Evolutionary conservation across 2,888 invertebrate species (phyloP).

Genomic region (Scaptomyza polygonia): DNA sequence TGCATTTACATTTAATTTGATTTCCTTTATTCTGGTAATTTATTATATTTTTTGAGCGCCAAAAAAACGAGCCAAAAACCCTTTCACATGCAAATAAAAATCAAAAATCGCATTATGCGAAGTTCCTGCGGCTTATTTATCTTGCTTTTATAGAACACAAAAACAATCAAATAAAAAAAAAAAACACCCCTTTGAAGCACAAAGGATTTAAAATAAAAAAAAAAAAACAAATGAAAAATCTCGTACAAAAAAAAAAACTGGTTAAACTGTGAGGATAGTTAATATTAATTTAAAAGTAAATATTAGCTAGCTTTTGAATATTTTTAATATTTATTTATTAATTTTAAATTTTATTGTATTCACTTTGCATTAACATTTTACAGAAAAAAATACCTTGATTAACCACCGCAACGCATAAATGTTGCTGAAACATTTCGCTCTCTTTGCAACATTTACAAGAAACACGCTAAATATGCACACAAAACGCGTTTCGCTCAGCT

Average conservation of each 20-base stretch:
- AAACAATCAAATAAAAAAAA: not conserved
- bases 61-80: constrained; percentile 36
- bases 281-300: not conserved
- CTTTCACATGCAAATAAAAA: constrained; percentile 58
- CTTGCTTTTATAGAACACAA: not conserved
- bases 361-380: not conserved
- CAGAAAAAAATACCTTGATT: not conserved
- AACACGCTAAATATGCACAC: constrained; percentile 49
- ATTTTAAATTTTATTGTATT: not conserved
- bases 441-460: constrained; percentile 36
- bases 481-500: constrained; percentile 56
- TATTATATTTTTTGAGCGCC: constrained; percentile 42
- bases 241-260: not conserved
- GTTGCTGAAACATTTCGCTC: constrained; percentile 59
- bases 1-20: not conserved
- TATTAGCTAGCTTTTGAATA: too few species aligned
- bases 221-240: too few species aligned
- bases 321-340: not conserved
- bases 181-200: constrained; percentile 42
- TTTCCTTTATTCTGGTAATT: not conserved
- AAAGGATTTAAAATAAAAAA: constrained; percentile 16
- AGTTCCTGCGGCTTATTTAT: constrained; percentile 43
- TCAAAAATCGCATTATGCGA: constrained; percentile 37
- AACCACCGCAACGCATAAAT: constrained; percentile 36
- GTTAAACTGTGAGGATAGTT: constrained; percentile 7